Conservation (phyloP, 2,797 vertebrate genomes). For the Cygnus olor region DNA sequence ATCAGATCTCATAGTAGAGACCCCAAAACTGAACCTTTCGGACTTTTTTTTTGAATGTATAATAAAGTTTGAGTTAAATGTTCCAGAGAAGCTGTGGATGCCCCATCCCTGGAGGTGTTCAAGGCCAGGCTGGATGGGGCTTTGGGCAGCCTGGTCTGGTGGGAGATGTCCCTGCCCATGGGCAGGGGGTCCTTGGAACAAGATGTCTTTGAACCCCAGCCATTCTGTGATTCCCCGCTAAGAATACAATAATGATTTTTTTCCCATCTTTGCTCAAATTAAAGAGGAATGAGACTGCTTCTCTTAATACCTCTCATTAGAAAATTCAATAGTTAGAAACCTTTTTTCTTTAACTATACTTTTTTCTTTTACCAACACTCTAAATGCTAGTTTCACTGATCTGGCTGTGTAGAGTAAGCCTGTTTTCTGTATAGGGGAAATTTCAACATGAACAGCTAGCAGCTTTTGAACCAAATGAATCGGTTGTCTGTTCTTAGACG, state of each 20-base stretch:
- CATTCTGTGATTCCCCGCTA: not conserved
- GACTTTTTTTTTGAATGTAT: fast-evolving
- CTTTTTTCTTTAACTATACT: not conserved
- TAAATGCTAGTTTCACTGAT: not conserved
- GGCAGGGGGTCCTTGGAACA: too few species aligned
- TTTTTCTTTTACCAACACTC: not conserved
- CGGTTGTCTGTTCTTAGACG: not conserved
- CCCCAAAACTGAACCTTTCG: not conserved
- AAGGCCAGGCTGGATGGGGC: too few species aligned
- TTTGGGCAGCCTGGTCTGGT: too few species aligned
- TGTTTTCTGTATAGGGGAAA: not conserved
- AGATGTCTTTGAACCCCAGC: too few species aligned
- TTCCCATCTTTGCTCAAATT: not conserved
- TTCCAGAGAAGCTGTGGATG: too few species aligned
- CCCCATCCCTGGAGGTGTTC: too few species aligned
- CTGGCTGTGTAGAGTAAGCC: not conserved
- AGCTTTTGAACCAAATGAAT: not conserved
- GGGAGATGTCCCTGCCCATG: too few species aligned
- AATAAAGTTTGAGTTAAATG: not conserved
- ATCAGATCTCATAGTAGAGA: not conserved
- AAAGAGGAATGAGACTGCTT: not conserved
- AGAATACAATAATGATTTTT: not conserved
- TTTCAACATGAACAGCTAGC: not conserved
- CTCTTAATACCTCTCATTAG: not conserved
- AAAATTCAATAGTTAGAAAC: too few species aligned